Evolutionary conservation across 2,888 invertebrate species (phyloP), one percentile per base, ranked within the genome.

Genomic region (Limnephilus rhombicus): DNA sequence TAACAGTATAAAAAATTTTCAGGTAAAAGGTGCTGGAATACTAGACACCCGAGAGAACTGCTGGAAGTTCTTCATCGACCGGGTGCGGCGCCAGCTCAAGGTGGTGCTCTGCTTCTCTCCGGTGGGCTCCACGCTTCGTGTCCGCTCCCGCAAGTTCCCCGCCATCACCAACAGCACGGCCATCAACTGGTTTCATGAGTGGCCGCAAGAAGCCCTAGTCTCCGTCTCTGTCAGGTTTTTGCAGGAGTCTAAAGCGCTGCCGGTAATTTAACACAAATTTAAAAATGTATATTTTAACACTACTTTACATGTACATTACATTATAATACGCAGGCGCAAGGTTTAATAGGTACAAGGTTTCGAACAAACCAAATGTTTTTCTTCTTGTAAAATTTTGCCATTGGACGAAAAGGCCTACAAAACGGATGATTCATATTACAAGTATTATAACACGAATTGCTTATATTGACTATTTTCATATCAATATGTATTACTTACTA

Each of bases 141-240:
- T 99, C 53, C 97, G 99, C 94, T 98, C 99, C 41, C 97, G 99
- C 94, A 99, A 99, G 96, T 99, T 99, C 95, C 99, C 99, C 0
- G 99, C 99, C 13, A 97, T 99, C 93, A 98, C 99, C 94, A 99
- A 99, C 95, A 98, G 99, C 94, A 99, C 99, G 11, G 98, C 98
- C 90, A 99, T 99, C 94, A 99, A 99, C 95, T 99, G 99, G 99
- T 99, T 99, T 95, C 99, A 99, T 95, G 99, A 99, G 95, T 99
- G 99, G 99, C 99, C 99, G 3, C 98, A 99, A 96, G 99, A 99
- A 95, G 99, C 99, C 91, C 96, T 99, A 92, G 98, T 99, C 93
- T 99, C 99, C 12, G 99, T 99, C 15, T 98, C 99, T 34, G 97
- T 98, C 95, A 97, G 98, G 94, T 99, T 99, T 95, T 96, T 99